Conservation (phyloP, 2,888 invertebrate species). For the Ophioninae sp. region DNA sequence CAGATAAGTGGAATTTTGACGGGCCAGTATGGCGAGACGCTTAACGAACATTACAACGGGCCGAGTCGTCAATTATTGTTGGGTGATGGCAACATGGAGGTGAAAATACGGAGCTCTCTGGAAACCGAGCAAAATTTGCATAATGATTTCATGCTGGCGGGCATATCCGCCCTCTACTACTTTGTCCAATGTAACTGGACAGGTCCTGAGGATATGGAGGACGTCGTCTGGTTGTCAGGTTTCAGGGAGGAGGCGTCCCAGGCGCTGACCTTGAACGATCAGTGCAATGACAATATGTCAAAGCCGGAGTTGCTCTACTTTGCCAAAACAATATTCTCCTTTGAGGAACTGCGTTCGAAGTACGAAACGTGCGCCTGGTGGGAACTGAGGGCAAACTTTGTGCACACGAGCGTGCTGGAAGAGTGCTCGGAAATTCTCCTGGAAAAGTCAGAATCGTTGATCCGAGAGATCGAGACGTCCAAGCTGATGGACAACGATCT, state of each 20-base stretch:
- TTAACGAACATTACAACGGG: conserved; percentile 42
- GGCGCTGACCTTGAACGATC: conserved; percentile 77
- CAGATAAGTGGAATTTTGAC: conserved; percentile 45
- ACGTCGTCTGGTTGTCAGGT: conserved; percentile 68
- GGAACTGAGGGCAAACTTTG: conserved; percentile 87
- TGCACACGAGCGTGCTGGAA: conserved; percentile 90
- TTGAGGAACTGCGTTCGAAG: conserved; percentile 79
- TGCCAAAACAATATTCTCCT: conserved; percentile 77
- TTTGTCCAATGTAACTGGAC: conserved; percentile 93
- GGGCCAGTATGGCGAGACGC: conserved; percentile 45
- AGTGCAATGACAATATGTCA: conserved; percentile 74
- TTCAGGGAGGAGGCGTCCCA: conserved; percentile 73
- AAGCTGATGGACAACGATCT: conserved; percentile 62
- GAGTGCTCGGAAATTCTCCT: conserved; percentile 88
- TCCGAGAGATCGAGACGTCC: conserved; percentile 72
- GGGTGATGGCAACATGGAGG: conserved; percentile 10
- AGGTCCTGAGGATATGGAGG: conserved; percentile 84
- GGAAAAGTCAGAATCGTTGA: conserved; percentile 83
- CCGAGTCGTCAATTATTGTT: neutral
- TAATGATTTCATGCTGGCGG: conserved; percentile 83
- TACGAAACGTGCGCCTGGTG: conserved; percentile 83
- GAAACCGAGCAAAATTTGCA: conserved; percentile 57
- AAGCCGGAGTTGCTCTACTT: conserved; percentile 78
- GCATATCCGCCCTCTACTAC: conserved; percentile 85
- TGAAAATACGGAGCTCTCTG: conserved; percentile 22